Evolutionary conservation across 2,113 vertebrate species (phyloP), one percentile per base, ranked within the genome.

Genomic region (Poecilia latipinna): DNA sequence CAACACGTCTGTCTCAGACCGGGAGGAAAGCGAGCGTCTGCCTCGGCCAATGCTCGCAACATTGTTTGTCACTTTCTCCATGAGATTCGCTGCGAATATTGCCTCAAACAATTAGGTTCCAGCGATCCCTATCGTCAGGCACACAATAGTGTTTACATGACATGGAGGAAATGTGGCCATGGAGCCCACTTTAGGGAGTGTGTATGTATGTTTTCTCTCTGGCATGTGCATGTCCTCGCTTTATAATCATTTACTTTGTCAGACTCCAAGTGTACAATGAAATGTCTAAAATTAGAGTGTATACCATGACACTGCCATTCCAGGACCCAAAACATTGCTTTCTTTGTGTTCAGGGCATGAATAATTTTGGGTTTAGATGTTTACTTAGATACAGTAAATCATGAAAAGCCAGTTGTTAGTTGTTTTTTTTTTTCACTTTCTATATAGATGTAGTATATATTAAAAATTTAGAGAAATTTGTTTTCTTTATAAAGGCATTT

Each of bases 1-100:
- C 22, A 74, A 73, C 75, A 29, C 7, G 80, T 86, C 74, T 82
- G 78, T 70, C 4, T 28, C 62, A 61, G 82, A 29, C 61, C 71
- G 83, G 57, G 44, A 68, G 74, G 75, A 82, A 74, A 78, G 65
- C 70, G 68, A 65, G 82, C 72, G 61, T 64, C 72, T 72, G 90
- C 80, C 79, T 72, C 11, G 54, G 67, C 86, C 83, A 42, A 77
- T 65, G 86, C 73, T 82, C 35, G 65, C 74, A 37, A 72, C 70
- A 80, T 90, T 94, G 92, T 95, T 94, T 91, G 88, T 93, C 93
- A 95, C 94, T 95, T 95, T 95, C 94, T 91, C 93, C 84, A 88
- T 86, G 77, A 90, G 93, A 83, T 90, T 76, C 82, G 72, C 86
- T 70, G 80, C 28, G 80, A 90, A 84, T 94, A 94, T 93, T 93